Evolutionary conservation across 2,888 invertebrate genomes (phyloP).

Genomic region (Cephonodes hylas): DNA sequence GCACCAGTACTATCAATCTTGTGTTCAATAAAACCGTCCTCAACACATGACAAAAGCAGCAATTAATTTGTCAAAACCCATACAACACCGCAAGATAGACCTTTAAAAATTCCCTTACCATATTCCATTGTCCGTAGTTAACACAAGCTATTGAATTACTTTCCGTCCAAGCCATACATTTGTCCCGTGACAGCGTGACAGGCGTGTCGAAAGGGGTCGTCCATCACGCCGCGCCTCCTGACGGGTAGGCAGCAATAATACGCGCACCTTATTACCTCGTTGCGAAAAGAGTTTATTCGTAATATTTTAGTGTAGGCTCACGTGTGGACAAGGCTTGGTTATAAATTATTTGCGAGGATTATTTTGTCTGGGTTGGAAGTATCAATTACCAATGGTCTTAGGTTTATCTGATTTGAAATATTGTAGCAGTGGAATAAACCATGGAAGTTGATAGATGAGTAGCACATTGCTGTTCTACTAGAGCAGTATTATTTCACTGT

Average conservation of each 20-base stretch:
- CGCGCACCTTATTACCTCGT: background rate
- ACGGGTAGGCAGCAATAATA: background rate
- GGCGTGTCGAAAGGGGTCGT: background rate
- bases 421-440: too few relatives aligned
- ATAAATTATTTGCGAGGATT: too few relatives aligned
- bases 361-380: too few relatives aligned
- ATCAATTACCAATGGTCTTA: too few relatives aligned
- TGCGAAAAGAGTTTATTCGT: background rate
- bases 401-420: too few relatives aligned
- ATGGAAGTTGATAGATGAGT: too few relatives aligned
- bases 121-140: background rate
- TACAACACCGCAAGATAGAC: background rate
- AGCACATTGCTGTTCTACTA: too few relatives aligned
- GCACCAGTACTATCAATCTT: background rate
- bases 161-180: background rate
- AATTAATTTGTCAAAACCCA: background rate
- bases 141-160: background rate
- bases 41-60: background rate
- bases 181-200: background rate
- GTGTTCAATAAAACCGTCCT: background rate
- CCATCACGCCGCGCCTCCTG: background rate
- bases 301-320: background rate
- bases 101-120: background rate
- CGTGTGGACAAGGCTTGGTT: background rate
- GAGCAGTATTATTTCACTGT: too few relatives aligned